phyloP scores from a whole-genome alignment of 2,888 invertebrate genomes.

The Chalcosyrphus nemorum region DNA sequence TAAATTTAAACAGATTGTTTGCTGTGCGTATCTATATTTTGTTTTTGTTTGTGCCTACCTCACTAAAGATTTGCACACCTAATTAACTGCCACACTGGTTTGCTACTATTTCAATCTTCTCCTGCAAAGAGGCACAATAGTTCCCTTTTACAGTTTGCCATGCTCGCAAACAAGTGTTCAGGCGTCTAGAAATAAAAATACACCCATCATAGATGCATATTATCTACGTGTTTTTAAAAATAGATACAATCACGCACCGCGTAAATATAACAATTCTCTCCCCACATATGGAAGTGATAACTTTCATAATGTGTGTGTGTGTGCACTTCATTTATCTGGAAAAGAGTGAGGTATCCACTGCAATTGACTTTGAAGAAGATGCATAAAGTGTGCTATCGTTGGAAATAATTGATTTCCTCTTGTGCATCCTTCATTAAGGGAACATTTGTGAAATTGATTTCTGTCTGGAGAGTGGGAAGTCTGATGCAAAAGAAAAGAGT shows the following conservation, averaged over 20 bases:
- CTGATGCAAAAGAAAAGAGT: slow-evolving; percentile 21
- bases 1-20: slow-evolving; percentile 24
- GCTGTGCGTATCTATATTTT: neutral
- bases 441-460: slow-evolving; percentile 36
- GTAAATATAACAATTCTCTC: neutral
- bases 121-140: neutral
- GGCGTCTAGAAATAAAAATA: neutral
- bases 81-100: slow-evolving; percentile 15
- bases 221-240: slow-evolving; percentile 9
- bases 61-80: slow-evolving; percentile 8
- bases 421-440: slow-evolving; percentile 14
- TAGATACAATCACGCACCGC: slow-evolving; percentile 7
- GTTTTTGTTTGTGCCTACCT: neutral
- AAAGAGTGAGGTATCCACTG: neutral
- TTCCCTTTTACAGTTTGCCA: neutral
- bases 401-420: slow-evolving; percentile 34
- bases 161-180: slow-evolving; percentile 23
- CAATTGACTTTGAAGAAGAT: neutral
- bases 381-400: slow-evolving; percentile 20
- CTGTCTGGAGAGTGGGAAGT: slow-evolving; percentile 1
- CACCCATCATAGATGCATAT: neutral
- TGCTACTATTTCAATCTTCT: slow-evolving; percentile 1
- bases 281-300: slow-evolving; percentile 13
- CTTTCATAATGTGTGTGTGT: neutral
- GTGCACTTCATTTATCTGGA: neutral